Base-by-base conservation (phyloP, 2,797 vertebrate species). In the Pseudochaenichthys georgianus region DNA sequence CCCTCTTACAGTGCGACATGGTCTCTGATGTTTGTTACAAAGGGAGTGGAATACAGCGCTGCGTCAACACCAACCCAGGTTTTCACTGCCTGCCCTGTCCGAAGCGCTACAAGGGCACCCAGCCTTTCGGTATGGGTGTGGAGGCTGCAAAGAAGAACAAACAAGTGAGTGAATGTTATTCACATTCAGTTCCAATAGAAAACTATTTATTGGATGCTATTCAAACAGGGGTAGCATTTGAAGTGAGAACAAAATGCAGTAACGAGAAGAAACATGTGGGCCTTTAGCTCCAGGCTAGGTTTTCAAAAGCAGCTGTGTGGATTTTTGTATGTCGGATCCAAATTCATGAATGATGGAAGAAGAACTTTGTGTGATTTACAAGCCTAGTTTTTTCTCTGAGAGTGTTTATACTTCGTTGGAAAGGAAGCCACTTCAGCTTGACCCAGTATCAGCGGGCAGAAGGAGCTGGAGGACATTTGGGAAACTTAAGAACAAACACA, bases 11-110 rank as follows among this genome's bases (percentile, higher is more conserved):
- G 98, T 99, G 98, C 61, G 94, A 96, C 16, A 94, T 98, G 93
- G 96, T 98, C 72, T 87, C 96, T 46, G 98, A 99, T 47, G 89
- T 96, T 84, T 99, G 98, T 94, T 99, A 96, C 93, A 94, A 95
- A 78, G 92, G 94, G 48, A 92, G 93, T 82, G 97, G 95, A 77
- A 70, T 82, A 9, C 96, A 95, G 66, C 97, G 97, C 54, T 99
- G 98, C 38, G 64, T 98, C 82, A 99, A 99, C 94, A 98, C 97
- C 0, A 92, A 97, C 78, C 98, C 98, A 0, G 98, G 98, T 70
- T 99, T 97, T 90, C 98, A 99, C 86, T 99, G 98, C 84, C 90
- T 98, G 87, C 96, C 97, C 0, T 99, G 98, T 87, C 98, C 98
- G 3, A 96, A 96, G 9, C 96, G 97, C 31, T 99, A 99, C 90